Evolutionary conservation across 2,113 vertebrate genomes (phyloP).

Genomic region (Nanorana parkeri): DNA sequence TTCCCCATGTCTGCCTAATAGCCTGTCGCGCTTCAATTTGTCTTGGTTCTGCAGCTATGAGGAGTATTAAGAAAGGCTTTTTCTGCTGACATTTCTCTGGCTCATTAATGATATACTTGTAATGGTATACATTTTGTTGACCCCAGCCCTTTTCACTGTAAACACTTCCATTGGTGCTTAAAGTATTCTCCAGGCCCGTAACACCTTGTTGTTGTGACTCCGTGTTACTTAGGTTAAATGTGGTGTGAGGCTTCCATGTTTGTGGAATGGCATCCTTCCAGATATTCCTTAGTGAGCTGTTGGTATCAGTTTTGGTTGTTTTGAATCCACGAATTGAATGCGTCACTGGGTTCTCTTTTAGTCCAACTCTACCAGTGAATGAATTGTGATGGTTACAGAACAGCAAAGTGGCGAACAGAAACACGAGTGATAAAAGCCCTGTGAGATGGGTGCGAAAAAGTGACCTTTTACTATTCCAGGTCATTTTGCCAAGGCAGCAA

Average conservation of each 20-base stretch:
- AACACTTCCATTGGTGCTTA: conserved; percentile 80
- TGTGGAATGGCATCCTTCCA: conserved; percentile 80
- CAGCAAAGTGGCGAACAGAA: conserved; percentile 81
- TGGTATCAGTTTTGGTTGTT: conserved; percentile 80
- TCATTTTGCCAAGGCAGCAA: conserved; percentile 93
- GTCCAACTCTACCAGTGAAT: conserved; percentile 76
- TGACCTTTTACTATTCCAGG: conserved; percentile 92
- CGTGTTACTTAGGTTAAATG: conserved; percentile 73
- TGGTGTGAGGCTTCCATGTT: conserved; percentile 69
- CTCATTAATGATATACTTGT: conserved; percentile 89
- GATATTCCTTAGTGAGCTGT: conserved; percentile 72
- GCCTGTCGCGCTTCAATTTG: conserved; percentile 88
- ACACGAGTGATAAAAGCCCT: conserved; percentile 79
- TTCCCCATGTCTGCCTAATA: conserved; percentile 96
- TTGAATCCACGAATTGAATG: conserved; percentile 77
- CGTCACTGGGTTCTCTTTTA: conserved; percentile 81
- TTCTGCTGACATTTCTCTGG: conserved; percentile 82
- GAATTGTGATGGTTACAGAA: conserved; percentile 85
- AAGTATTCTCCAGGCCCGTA: conserved; percentile 71
- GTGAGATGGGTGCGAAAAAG: conserved; percentile 85
- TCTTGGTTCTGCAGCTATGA: conserved; percentile 88
- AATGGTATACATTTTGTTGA: conserved; percentile 73
- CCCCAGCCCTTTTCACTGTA: conserved; percentile 71
- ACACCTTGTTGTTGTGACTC: conserved; percentile 72
- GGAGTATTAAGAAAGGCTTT: conserved; percentile 86